Percentiles rank a stretch among this genome's conserved stretches.
Conservation (phyloP, 2,113 vertebrate species). For the Malaclemys terrapin region DNA sequence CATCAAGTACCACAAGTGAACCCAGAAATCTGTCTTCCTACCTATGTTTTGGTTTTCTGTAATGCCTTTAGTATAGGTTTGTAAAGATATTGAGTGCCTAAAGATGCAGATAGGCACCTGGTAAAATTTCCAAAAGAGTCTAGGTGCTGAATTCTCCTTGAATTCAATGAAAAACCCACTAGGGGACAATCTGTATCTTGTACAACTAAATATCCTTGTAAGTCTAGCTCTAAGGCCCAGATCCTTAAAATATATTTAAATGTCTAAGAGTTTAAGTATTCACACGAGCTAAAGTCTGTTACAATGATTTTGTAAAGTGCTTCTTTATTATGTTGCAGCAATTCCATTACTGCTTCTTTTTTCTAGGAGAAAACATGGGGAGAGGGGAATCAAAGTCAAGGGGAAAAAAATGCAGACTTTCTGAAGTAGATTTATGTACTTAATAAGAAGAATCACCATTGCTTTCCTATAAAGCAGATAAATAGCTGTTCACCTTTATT, state of each 20-base stretch:
- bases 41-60: neutral
- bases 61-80: neutral
- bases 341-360: neutral
- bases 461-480: conserved; percentile 44
- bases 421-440: conserved; percentile 37
- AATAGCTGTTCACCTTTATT: conserved; percentile 46
- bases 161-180: neutral
- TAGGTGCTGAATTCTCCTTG: neutral
- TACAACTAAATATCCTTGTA: neutral
- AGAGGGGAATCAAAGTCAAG: neutral
- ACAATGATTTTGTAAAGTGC: neutral
- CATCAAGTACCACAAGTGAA: neutral
- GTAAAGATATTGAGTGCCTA: neutral
- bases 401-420: conserved; percentile 15
- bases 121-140: neutral
- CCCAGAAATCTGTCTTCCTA: neutral
- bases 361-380: neutral
- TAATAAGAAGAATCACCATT: conserved; percentile 54
- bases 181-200: neutral
- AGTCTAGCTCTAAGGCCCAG: no score
- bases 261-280: neutral
- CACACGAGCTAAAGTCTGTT: no score
- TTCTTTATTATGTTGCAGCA: neutral
- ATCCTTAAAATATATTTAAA: no score
- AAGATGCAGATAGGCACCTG: neutral